These are phyloP conservation scores for Lypha dubia DNA, from an alignment of 2,888 invertebrate species.

Conservation along the genomic window DNA sequence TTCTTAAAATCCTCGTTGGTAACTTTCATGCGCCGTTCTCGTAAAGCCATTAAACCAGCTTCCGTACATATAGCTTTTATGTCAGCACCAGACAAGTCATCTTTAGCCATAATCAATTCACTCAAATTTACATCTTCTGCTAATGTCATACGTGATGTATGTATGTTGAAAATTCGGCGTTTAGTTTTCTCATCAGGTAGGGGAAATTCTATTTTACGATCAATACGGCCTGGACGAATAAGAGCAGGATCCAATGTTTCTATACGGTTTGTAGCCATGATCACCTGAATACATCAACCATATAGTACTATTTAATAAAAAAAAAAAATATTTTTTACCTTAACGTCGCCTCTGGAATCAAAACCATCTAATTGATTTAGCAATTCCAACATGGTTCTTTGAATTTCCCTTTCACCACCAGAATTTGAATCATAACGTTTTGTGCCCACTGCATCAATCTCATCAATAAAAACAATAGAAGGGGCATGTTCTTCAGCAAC, in stretches of 20 bases:
- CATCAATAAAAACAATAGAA: slow-evolving; percentile 99
- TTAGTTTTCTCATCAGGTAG: slow-evolving; percentile 99
- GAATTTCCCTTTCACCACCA: slow-evolving; percentile 99
- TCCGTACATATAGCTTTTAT: slow-evolving; percentile 99
- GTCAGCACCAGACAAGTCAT: slow-evolving; percentile 98
- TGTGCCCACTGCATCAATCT: slow-evolving; percentile 99
- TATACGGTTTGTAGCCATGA: slow-evolving; percentile 99
- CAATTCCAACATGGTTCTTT: slow-evolving; percentile 99
- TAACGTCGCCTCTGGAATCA: slow-evolving; percentile 97
- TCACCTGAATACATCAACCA: slow-evolving; percentile 86
- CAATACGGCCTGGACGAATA: slow-evolving; percentile 99
- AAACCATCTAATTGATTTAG: slow-evolving; percentile 99
- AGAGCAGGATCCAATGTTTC: slow-evolving; percentile 99
- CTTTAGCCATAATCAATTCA: slow-evolving; percentile 99
- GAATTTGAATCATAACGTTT: slow-evolving; percentile 99
- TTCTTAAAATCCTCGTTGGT: slow-evolving; percentile 99
- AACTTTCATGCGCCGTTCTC: slow-evolving; percentile 99
- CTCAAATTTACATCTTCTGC: slow-evolving; percentile 98
- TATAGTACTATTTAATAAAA: neutral
- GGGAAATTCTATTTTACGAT: slow-evolving; percentile 99
- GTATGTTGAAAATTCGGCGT: slow-evolving; percentile 97
- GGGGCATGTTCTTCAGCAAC: slow-evolving; percentile 99
- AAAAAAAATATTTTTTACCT: slow-evolving; percentile 85
- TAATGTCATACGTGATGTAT: slow-evolving; percentile 99
- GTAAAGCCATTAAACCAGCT: slow-evolving; percentile 98